A percentile compares a stretch with the other conserved stretches of the same genome.
These are phyloP conservation scores for Bhutanitis thaidina DNA, from an alignment of 2,888 invertebrate genomes.

Conservation along the genomic window DNA sequence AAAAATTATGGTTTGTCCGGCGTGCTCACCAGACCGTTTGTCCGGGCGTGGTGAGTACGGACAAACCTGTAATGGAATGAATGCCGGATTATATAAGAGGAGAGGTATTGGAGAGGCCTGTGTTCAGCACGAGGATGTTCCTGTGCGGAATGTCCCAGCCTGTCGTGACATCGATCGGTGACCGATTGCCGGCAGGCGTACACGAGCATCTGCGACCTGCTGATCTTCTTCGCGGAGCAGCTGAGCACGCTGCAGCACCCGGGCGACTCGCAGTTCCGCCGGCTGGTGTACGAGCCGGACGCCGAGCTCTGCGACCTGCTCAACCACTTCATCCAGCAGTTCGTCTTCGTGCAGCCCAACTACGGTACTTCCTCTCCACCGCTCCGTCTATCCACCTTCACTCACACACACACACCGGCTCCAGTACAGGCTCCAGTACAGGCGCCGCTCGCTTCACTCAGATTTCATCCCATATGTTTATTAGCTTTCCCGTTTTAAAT, in stretches of 20 bases:
- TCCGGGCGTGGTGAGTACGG: no score
- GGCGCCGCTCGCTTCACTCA: no score
- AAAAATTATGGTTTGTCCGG: no score
- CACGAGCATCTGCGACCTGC: conserved; percentile 95
- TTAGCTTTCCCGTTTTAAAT: no score
- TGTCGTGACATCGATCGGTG: conserved; percentile 60
- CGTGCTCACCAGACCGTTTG: no score
- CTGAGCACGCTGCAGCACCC: conserved; percentile 72
- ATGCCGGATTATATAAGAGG: no score
- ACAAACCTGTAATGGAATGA: no score
- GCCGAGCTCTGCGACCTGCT: conserved; percentile 88
- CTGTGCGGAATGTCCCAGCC: no score
- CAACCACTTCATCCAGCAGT: conserved; percentile 94
- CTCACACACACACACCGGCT: neutral
- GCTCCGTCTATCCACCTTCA: no score
- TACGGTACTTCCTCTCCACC: conserved; percentile 81
- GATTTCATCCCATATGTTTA: no score
- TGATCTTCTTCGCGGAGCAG: conserved; percentile 95
- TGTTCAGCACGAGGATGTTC: no score
- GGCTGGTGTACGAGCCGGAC: conserved; percentile 90
- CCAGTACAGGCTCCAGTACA: neutral
- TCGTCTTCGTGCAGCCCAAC: conserved; percentile 95
- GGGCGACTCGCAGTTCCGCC: conserved; percentile 58
- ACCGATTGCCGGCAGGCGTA: conserved; percentile 84
- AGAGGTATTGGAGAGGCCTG: no score